These are phyloP conservation scores for Myotis yumanensis DNA, from an alignment of 2,113 vertebrate species.

Conservation along the genomic window DNA sequence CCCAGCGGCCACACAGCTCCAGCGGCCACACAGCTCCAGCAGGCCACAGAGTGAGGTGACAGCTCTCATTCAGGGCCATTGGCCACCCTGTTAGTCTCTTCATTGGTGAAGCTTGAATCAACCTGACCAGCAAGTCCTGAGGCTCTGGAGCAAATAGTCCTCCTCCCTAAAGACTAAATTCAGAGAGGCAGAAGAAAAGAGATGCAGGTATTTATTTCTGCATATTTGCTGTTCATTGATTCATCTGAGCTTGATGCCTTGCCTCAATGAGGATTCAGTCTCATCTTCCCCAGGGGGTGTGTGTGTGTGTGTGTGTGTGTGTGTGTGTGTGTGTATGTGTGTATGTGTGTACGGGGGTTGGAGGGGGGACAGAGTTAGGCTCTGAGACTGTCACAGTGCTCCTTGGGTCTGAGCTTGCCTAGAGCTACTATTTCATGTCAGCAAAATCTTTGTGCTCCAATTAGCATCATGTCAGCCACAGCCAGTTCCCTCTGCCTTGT, in stretches of 20 bases:
- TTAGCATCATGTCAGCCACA: constrained; percentile 59
- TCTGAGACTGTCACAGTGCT: background rate
- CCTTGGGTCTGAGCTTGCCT: constrained; percentile 30
- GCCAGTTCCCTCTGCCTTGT: constrained; percentile 47
- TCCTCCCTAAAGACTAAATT: constrained; percentile 31
- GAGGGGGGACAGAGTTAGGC: background rate
- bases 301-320: background rate
- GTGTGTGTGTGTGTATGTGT: background rate
- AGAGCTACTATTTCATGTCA: constrained; percentile 61
- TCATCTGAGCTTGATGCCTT: background rate
- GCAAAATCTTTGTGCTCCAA: constrained; percentile 75
- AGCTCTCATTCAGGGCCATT: background rate
- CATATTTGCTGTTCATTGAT: background rate
- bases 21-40: background rate
- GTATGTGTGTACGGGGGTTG: too few species aligned
- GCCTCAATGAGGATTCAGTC: background rate
- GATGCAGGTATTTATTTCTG: background rate
- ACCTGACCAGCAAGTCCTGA: background rate
- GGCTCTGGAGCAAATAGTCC: background rate
- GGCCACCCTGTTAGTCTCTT: background rate
- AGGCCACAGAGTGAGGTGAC: background rate
- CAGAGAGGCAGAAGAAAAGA: background rate
- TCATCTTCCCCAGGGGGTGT: background rate
- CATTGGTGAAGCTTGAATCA: background rate
- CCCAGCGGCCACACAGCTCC: background rate